Percentiles rank a stretch among this genome's conserved stretches.
Conservation (phyloP, 2,888 invertebrate genomes). For the Smittia sp. region DNA sequence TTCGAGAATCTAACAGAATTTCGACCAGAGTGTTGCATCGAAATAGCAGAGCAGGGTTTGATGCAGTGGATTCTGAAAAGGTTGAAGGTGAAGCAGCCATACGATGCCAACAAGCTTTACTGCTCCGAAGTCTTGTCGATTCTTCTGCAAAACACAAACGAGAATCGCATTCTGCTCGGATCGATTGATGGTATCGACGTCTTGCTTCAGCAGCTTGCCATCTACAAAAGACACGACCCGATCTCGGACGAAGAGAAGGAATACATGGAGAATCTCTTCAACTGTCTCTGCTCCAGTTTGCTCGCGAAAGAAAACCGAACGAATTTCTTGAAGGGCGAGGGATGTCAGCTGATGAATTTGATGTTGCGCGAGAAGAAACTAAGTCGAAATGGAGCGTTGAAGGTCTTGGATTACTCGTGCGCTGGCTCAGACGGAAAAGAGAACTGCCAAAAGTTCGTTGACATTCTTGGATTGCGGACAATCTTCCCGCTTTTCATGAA, state of each 20-base stretch:
- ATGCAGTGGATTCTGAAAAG: slow-evolving; percentile 89
- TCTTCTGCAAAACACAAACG: slow-evolving; percentile 83
- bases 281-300: slow-evolving; percentile 89
- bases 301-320: slow-evolving; percentile 86
- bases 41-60: slow-evolving; percentile 87
- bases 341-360: slow-evolving; percentile 97
- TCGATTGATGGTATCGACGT: slow-evolving; percentile 95
- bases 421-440: slow-evolving; percentile 90
- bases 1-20: slow-evolving; percentile 95
- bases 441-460: slow-evolving; percentile 97
- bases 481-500: slow-evolving; percentile 99
- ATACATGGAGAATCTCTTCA: slow-evolving; percentile 98
- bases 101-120: slow-evolving; percentile 93
- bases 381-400: slow-evolving; percentile 92
- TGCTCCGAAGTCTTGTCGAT: slow-evolving; percentile 95
- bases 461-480: slow-evolving; percentile 91
- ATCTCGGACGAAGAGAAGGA: slow-evolving; percentile 89
- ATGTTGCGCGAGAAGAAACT: slow-evolving; percentile 98
- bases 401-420: slow-evolving; percentile 97
- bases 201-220: slow-evolving; percentile 88
- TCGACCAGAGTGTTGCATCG: slow-evolving; percentile 75
- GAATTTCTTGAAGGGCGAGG: slow-evolving; percentile 92
- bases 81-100: slow-evolving; percentile 81
- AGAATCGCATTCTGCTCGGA: slow-evolving; percentile 78
- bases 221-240: slow-evolving; percentile 94